Evolutionary conservation across 1,140 invertebrate genomes (phyloP).

Genomic region (Forficula auricularia): DNA sequence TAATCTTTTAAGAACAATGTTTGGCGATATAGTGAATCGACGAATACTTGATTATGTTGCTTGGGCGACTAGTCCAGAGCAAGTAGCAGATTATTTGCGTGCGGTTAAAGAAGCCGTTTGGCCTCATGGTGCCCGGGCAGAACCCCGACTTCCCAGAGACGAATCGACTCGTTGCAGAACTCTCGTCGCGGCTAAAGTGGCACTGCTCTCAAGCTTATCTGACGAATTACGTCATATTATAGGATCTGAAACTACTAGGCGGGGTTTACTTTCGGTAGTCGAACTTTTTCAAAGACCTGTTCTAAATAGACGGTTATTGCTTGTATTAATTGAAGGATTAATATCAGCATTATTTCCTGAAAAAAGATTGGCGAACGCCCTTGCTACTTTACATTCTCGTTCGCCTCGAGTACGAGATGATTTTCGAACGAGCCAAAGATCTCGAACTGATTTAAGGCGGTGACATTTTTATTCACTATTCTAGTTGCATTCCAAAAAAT

Average conservation of each 20-base stretch:
- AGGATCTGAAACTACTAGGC: constrained; percentile 71
- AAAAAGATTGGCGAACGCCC: constrained; percentile 43
- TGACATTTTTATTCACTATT: not conserved
- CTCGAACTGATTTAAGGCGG: constrained; percentile 6
- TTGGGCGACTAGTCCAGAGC: constrained; percentile 71
- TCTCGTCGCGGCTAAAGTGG: constrained; percentile 67
- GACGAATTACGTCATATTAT: constrained; percentile 84
- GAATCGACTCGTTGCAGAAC: constrained; percentile 58
- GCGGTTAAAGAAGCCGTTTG: constrained; percentile 71
- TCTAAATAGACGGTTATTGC: constrained; percentile 68
- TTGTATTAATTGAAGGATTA: constrained; percentile 73
- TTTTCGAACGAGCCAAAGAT: constrained; percentile 6
- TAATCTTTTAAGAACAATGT: constrained; percentile 63
- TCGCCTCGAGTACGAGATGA: constrained; percentile 26
- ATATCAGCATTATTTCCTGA: constrained; percentile 58
- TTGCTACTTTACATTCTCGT: constrained; percentile 44
- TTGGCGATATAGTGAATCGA: constrained; percentile 71
- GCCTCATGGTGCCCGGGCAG: constrained; percentile 51
- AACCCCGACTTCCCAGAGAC: constrained; percentile 43
- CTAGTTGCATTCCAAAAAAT: not conserved
- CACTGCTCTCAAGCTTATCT: constrained; percentile 57
- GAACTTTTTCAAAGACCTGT: constrained; percentile 71
- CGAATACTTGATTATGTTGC: constrained; percentile 83
- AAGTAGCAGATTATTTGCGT: constrained; percentile 74
- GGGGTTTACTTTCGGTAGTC: constrained; percentile 75